A percentile compares a stretch with the other conserved stretches of the same genome.
These are phyloP conservation scores for Oncorhynchus tshawytscha DNA, from an alignment of 2,113 vertebrate genomes.

Conservation along the genomic window DNA sequence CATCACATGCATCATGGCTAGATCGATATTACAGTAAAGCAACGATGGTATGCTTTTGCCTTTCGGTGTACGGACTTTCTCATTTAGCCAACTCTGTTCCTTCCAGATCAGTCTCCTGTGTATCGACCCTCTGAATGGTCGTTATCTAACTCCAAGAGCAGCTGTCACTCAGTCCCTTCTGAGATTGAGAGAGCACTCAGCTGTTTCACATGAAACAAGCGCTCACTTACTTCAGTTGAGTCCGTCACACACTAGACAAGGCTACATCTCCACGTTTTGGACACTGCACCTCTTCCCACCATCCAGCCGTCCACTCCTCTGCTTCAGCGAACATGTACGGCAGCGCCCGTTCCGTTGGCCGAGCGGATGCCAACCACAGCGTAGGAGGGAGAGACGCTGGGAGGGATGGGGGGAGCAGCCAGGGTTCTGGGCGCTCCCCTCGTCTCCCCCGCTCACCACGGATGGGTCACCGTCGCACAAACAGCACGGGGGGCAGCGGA, in stretches of 20 bases:
- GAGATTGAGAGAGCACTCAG: neutral
- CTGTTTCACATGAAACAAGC: conserved; percentile 39
- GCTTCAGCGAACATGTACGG: conserved; percentile 83
- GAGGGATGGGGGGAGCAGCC: conserved; percentile 55
- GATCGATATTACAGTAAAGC: too few relatives aligned
- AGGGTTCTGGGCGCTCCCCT: conserved; percentile 93
- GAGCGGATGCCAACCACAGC: conserved; percentile 83
- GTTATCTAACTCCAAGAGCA: neutral
- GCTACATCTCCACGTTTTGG: neutral
- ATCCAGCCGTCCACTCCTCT: neutral
- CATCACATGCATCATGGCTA: too few relatives aligned
- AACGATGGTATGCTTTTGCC: too few relatives aligned
- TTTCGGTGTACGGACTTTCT: too few relatives aligned
- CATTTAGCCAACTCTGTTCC: conserved; percentile 17
- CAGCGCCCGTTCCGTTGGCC: conserved; percentile 92
- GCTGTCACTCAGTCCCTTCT: conserved; percentile 5
- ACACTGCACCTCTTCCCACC: neutral
- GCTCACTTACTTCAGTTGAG: conserved; percentile 33
- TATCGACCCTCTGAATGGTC: conserved; percentile 12
- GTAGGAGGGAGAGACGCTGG: conserved; percentile 42
- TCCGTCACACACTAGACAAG: conserved; percentile 3
- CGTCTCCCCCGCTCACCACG: conserved; percentile 92
- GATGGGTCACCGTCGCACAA: conserved; percentile 94
- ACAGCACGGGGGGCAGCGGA: conserved; percentile 92
- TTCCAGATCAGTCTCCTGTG: conserved; percentile 44